Base-by-base conservation (phyloP, 2,113 vertebrate species). In the Enhydra lutris region DNA sequence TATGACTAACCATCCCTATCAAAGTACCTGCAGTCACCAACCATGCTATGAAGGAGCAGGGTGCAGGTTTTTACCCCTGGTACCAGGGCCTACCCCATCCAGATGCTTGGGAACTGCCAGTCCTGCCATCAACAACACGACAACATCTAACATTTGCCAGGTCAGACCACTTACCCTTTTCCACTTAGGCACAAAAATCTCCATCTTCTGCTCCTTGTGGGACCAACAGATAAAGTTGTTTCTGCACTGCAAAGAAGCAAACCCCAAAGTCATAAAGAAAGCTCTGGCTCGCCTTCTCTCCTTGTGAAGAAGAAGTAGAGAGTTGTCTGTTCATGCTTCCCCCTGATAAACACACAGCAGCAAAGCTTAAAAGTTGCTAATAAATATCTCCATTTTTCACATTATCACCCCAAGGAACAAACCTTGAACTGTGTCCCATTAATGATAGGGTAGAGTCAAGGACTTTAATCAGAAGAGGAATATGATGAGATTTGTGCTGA, bases 81-180 rank as follows among this genome's bases (percentile, higher is more conserved):
- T 17, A 34, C 65, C 8, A 11, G 10, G 6, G 21, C 7, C 2
- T 45, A 36, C 36, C 69, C 61, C 45, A 55, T 23, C 52, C 52
- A 89, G 84, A 79, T 34, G 21, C n/a, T 24, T 61, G 52, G 69
- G 78, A 36, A 39, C 42, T 14, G 7, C n/a, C 7, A 11, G 29
- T 36, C 31, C 29, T 24, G 59, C 61, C 50, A 14, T 61, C 8
- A 15, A 31, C 31, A 47, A 15, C 65, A 82, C 0, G 7, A 34
- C 8, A 14, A 21, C 26, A 24, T 42, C 52, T 17, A 26, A 50
- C 3, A 23, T 23, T 31, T 63, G 61, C 42, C 42, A 17, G 24
- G 6, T 4, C 6, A 0, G 47, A 3, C 21, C 0, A 20, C 36
- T 26, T 2, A 11, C 39, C 6, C 3, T 71, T 78, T 47, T 50